Evolutionary conservation across 2,113 vertebrate species (phyloP).

Genomic region (Oreotrochilus melanogaster): DNA sequence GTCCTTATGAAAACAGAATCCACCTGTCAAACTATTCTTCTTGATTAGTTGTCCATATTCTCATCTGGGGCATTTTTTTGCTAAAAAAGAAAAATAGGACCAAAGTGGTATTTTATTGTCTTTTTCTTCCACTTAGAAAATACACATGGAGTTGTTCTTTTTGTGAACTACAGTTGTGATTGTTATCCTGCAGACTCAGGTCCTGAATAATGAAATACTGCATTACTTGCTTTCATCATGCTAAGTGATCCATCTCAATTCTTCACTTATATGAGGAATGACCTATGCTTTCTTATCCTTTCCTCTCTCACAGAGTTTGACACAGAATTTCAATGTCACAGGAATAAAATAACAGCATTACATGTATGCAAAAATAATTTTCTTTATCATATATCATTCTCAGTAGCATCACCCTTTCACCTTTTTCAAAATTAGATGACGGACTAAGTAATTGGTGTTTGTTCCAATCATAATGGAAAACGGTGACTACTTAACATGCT

Average conservation of each 20-base stretch:
- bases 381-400: background rate
- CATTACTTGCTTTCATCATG: background rate
- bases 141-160: background rate
- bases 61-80: background rate
- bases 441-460: slow-evolving; percentile 21
- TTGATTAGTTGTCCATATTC: background rate
- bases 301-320: background rate
- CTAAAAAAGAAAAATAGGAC: background rate
- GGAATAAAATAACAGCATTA: background rate
- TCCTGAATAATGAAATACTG: background rate
- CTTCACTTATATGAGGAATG: slow-evolving; percentile 5
- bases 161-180: background rate
- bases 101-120: background rate
- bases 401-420: slow-evolving; percentile 1
- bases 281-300: background rate
- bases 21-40: background rate
- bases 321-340: slow-evolving; percentile 13
- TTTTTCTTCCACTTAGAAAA: background rate
- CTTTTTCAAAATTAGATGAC: background rate
- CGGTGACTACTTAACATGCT: background rate
- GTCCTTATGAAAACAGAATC: background rate
- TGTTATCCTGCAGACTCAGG: background rate
- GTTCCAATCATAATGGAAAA: slow-evolving; percentile 30
- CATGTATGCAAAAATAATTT: slow-evolving; percentile 8
- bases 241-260: background rate